A percentile compares a stretch with the other conserved stretches of the same genome.
Conservation (phyloP, 2,113 vertebrate species). For the Passer domesticus region DNA sequence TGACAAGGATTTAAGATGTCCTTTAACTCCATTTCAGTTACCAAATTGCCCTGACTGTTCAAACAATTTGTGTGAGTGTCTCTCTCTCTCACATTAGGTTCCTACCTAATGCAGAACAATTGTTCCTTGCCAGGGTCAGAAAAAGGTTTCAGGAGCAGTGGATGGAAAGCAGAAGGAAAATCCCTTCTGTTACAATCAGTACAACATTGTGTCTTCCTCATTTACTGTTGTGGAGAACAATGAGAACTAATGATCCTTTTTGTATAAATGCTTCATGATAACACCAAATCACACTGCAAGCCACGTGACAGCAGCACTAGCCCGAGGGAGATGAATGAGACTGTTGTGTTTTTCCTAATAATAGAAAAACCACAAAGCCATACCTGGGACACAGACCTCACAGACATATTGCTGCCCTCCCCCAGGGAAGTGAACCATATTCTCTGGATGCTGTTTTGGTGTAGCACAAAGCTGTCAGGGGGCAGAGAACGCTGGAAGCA, state of each 20-base stretch:
- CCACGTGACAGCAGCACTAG: neutral
- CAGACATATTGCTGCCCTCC: neutral
- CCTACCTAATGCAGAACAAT: neutral
- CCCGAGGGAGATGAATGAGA: neutral
- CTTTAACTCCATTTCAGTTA: neutral
- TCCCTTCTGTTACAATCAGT: neutral
- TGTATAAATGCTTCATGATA: neutral
- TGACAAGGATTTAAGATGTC: neutral
- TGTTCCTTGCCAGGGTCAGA: neutral
- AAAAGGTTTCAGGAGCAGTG: neutral
- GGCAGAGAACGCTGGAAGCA: neutral
- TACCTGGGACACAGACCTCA: neutral
- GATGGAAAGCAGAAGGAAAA: slow-evolving; percentile 13
- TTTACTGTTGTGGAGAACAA: neutral
- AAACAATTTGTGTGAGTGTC: neutral
- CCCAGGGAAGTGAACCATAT: neutral
- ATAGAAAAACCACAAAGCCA: neutral
- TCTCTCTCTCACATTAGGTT: neutral
- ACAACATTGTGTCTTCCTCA: neutral
- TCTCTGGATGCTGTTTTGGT: neutral
- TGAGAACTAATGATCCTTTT: neutral
- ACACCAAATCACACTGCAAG: neutral
- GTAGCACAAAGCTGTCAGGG: neutral
- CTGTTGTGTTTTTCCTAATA: neutral
- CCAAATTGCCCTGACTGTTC: neutral